phyloP scores from a whole-genome alignment of 1,140 invertebrate genomes.

The Ruditapes philippinarum region DNA sequence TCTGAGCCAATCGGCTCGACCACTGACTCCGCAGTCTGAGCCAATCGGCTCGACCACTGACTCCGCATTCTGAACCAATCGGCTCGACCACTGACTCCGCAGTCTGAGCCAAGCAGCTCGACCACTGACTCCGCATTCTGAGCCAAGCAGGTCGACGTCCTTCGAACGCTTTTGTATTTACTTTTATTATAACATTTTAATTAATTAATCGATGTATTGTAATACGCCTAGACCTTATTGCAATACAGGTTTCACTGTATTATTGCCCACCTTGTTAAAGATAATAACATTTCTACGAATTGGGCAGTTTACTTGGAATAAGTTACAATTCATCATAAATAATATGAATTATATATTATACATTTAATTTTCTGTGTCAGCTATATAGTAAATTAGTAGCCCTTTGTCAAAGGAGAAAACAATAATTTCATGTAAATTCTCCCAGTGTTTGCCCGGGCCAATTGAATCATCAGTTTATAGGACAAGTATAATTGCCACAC shows the following conservation, averaged over 20 bases:
- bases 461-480: conserved; percentile 64
- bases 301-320: neutral
- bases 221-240: neutral
- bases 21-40: no score
- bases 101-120: no score
- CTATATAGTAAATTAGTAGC: no score
- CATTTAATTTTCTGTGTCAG: no score
- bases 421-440: conserved; percentile 56
- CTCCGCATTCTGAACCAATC: no score
- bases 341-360: no score
- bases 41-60: no score
- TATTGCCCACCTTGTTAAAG: neutral
- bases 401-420: conserved; percentile 19
- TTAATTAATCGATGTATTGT: neutral
- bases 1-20: no score
- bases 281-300: no score
- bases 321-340: neutral
- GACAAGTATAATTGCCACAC: conserved; percentile 63
- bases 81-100: no score
- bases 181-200: neutral
- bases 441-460: conserved; percentile 53
- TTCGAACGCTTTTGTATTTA: neutral
- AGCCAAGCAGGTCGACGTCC: no score
- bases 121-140: no score
- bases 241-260: neutral